Conservation (phyloP, 1,140 invertebrate species). For the Diabrotica virgifera region DNA sequence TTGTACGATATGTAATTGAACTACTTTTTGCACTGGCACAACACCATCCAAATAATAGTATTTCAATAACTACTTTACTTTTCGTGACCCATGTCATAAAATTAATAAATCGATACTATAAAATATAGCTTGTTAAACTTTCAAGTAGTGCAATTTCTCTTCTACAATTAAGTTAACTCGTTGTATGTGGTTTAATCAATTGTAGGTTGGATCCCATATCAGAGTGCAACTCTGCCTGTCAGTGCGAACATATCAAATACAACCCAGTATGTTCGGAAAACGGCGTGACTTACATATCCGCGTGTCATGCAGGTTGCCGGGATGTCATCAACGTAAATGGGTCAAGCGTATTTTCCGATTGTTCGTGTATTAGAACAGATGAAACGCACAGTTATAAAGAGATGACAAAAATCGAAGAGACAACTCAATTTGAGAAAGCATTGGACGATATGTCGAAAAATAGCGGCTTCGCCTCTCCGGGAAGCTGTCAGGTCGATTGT, state of each 20-base stretch:
- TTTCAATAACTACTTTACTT: too few species aligned
- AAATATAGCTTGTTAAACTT: too few species aligned
- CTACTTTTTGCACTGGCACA: too few species aligned
- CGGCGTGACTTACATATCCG: slow-evolving; percentile 63
- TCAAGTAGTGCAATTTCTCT: too few species aligned
- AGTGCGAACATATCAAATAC: slow-evolving; percentile 66
- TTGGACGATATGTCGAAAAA: not conserved
- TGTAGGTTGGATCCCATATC: slow-evolving; percentile 50
- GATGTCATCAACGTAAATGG: slow-evolving; percentile 38
- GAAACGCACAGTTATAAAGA: slow-evolving; percentile 10
- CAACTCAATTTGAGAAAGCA: not conserved
- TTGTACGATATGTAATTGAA: too few species aligned
- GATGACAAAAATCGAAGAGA: slow-evolving; percentile 9
- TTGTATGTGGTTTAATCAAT: slow-evolving; percentile 14
- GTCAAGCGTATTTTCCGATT: slow-evolving; percentile 53
- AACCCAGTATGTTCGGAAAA: slow-evolving; percentile 65
- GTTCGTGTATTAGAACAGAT: slow-evolving; percentile 52
- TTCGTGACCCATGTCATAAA: too few species aligned
- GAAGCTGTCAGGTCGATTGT: slow-evolving; percentile 66
- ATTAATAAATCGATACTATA: too few species aligned
- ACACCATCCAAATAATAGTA: too few species aligned
- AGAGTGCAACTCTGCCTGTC: slow-evolving; percentile 62
- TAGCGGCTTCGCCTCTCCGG: slow-evolving; percentile 54
- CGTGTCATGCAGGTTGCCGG: slow-evolving; percentile 68
- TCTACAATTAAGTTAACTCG: not conserved